Evolutionary conservation across 2,888 invertebrate genomes (phyloP), one percentile per base, ranked within the genome.

Genomic region (Cybosia mesomella): DNA sequence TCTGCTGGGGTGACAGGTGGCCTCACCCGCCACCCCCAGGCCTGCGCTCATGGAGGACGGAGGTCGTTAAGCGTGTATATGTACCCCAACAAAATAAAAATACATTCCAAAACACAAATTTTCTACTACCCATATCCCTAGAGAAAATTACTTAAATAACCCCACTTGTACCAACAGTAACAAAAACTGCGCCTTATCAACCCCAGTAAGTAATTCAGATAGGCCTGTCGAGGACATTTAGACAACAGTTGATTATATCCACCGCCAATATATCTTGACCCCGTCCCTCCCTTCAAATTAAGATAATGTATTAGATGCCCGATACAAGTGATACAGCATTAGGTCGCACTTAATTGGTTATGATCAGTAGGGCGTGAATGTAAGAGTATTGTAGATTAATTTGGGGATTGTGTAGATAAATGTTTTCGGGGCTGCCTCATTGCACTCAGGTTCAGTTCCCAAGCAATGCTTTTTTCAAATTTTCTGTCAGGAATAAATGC

Each of bases 131-230:
- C 67, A 15, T 54, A 64, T 70, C 68, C 70, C 70, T 18, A 53
- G 61, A 77, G 68, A 73, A 77, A 79, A 75, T 74, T 74, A 77
- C 70, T 69, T 77, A 86, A 91, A 91, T 89, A 86, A 89, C 72
- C 79, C 83, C 88, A 88, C 85, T 89, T 84, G 84, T 87, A 85
- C 81, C 85, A 81, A 90, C 91, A 89, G 90, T 89, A 92, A 92
- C 91, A 92, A 93, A 93, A 93, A 92, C 92, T 87, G 84, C 85
- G 86, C 86, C 84, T 91, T 92, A 93, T 93, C 92, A 88, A 84
- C 90, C 92, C 93, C 68, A 81, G 86, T 90, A 90, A 92, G 91
- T 92, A 91, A 93, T 92, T 92, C 88, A 85, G 89, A 92, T 90
- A 89, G 83, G 85, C 86, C 89, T 83, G 85, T 83, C 77, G 85